A percentile compares a stretch with the other conserved stretches of the same genome.
phyloP scores from a whole-genome alignment of 2,113 vertebrate genomes.

The Platycercus adscitus region DNA sequence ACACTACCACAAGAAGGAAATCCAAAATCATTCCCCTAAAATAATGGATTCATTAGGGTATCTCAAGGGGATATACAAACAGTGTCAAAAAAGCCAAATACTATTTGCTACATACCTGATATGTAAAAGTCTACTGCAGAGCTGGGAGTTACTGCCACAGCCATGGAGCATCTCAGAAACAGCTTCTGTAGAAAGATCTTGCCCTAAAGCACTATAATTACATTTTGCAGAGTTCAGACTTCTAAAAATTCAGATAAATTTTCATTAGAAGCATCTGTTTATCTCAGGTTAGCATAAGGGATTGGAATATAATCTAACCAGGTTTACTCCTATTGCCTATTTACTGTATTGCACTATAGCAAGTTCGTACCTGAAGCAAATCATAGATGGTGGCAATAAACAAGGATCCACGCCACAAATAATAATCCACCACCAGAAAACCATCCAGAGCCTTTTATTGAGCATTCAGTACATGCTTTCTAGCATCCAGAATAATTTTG shows the following conservation, averaged over 20 bases:
- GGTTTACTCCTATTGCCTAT: neutral
- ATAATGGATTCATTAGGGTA: fast-evolving
- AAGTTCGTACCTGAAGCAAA: neutral
- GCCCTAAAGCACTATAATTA: neutral
- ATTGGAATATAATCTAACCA: neutral
- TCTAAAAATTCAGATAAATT: neutral
- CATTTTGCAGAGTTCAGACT: neutral
- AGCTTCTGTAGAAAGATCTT: neutral
- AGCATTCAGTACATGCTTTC: neutral
- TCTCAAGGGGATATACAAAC: neutral
- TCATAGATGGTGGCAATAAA: neutral
- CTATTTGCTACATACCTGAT: neutral
- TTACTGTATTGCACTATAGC: neutral
- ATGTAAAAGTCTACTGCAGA: neutral
- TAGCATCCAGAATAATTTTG: neutral
- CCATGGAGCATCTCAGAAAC: neutral
- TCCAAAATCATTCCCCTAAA: neutral
- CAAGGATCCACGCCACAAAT: no score
- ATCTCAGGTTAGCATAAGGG: neutral
- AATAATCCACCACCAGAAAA: neutral
- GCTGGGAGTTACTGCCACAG: neutral
- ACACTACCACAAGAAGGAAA: neutral
- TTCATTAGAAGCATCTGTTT: neutral
- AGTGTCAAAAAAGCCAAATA: neutral
- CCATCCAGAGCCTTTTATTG: neutral